These are phyloP conservation scores for Ecliptopera silaceata DNA, from an alignment of 2,888 invertebrate genomes.

Conservation along the genomic window DNA sequence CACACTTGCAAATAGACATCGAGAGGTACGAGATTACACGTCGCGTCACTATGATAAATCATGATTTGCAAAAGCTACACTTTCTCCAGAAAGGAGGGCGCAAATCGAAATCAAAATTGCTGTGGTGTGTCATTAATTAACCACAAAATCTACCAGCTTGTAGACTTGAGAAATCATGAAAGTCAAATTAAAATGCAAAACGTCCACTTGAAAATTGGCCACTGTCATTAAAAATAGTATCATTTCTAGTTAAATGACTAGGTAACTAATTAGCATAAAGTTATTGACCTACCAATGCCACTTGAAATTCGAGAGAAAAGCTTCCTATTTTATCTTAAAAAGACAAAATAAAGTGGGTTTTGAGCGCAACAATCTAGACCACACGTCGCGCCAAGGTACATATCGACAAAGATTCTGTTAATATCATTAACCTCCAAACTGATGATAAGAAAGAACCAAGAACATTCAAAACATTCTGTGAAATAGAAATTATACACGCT, in stretches of 20 bases:
- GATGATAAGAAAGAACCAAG: constrained; percentile 2
- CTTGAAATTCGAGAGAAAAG: constrained; percentile 11
- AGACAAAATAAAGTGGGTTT: constrained; percentile 57
- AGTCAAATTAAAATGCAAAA: neutral
- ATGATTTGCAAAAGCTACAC: constrained; percentile 54
- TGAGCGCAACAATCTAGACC: constrained; percentile 58
- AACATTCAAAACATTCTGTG: constrained; percentile 26
- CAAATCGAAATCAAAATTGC: constrained; percentile 43
- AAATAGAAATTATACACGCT: constrained; percentile 47
- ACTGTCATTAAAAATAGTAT: neutral
- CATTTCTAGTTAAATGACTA: neutral
- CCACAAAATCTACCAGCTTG: constrained; percentile 20
- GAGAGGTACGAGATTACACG: constrained; percentile 53
- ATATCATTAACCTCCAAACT: constrained; percentile 64
- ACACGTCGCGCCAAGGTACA: constrained; percentile 46
- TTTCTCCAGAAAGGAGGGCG: constrained; percentile 53
- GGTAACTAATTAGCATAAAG: constrained; percentile 6
- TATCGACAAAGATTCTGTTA: constrained; percentile 50
- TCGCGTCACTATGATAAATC: constrained; percentile 47
- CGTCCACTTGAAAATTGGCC: neutral
- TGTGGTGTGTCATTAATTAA: constrained; percentile 36
- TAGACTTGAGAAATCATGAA: neutral
- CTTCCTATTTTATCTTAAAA: constrained; percentile 23
- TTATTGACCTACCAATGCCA: constrained; percentile 1
- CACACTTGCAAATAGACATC: constrained; percentile 34